Evolutionary conservation across 2,113 vertebrate species (phyloP), one percentile per base, ranked within the genome.

Genomic region (Climacteris rufus): DNA sequence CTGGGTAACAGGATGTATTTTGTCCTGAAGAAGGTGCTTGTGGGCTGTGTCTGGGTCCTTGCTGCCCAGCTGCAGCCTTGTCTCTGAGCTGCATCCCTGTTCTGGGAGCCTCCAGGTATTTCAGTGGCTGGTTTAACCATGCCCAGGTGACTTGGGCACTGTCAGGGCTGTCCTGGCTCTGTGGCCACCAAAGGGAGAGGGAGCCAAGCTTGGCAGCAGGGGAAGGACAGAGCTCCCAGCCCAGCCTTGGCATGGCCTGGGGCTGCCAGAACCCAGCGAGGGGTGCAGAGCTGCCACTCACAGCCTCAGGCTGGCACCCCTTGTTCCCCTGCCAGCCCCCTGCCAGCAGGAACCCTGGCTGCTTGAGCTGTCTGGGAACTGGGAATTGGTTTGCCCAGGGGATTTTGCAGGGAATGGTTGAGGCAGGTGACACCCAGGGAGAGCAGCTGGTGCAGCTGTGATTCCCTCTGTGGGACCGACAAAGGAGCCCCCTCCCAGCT

Each of bases 121-220:
- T 23, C 25, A 3, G 30, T 18, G 19, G 13, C 33, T 17, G n/a
- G 19, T 71, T 49, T 27, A 53, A 13, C 44, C 28, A 3, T 2
- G 2, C 4, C 17, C 19, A 3, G 15, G 28, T 2, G 9, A 1
- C 37, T 1, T 25, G 31, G 50, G 44, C 57, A 14, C 53, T 25
- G 33, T 52, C 6, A 11, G 63, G 50, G 63, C 39, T 49, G 4
- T 70, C 31, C 53, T 50, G 47, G 52, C n/a, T 37, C 27, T 0
- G 2, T 37, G 92, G 53, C 64, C 18, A 35, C 53, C 8, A 3
- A 15, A 33, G 70, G 82, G 27, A 10, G 12, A 15, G 45, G 23
- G 25, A 53, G 54, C 64, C 23, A 56, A 37, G 65, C 11, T 54
- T 15, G 70, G 37, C 21, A 4, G 3, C 30, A 7, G 18, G 69